Base-by-base conservation (phyloP, 2,113 vertebrate genomes). In the Cryptotis parvus region DNA sequence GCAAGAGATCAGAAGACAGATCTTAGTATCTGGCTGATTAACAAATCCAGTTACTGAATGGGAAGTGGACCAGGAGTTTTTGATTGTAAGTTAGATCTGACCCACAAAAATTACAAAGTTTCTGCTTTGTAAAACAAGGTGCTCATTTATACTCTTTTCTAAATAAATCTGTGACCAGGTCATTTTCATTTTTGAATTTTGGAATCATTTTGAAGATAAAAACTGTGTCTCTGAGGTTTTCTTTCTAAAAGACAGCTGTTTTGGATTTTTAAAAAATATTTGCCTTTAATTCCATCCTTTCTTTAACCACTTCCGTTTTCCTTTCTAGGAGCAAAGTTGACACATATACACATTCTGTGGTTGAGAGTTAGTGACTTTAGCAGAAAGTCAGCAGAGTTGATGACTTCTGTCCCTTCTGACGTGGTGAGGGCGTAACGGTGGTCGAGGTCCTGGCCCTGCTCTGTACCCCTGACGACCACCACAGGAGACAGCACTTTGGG, bases 201-300 rank as follows among this genome's bases (percentile, higher is more conserved):
- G 24, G 78, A 69, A 61, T 39, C 91, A 24, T 95, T 29, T 72
- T 87, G 65, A 69, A 93, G 76, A 87, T 89, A 87, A 96, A 87
- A 93, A 83, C 27, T 45, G 18, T 84, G 41, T 78, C 66, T 91
- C 33, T 65, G 82, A 90, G 82, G 76, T 91, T 94, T 89, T 66
- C 66, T 91, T 94, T 95, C 20, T 66, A 74, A 95, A 95, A 39
- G 63, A 93, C 92, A 94, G 72, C 74, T 95, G 84, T 89, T 89
- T 87, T 63, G 33, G 41, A 73, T 65, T 33, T 55, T 72, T 68
- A 31, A 3, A 69, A 89, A 69, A 88, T 65, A 92, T 87, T 92
- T 74, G 80, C 24, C 66, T 96, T 93, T 79, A 95, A 93, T 93
- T 93, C 61, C 33, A 76, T 84, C 49, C 49, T 77, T 92, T 92